Conservation (phyloP, 1,140 invertebrate genomes). For the Eurosta solidaginis region DNA sequence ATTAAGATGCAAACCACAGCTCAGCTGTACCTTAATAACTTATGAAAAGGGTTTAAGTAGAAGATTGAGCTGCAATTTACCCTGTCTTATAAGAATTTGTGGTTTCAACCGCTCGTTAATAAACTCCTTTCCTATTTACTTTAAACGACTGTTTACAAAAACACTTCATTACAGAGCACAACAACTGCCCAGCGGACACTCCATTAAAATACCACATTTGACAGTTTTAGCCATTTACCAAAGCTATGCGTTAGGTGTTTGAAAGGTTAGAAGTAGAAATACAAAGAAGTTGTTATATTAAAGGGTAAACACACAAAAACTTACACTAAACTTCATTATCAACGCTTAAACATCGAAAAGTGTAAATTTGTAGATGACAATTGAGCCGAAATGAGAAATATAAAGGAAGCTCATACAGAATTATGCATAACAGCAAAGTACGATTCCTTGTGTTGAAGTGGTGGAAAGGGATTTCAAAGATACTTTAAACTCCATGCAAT, state of each 20-base stretch:
- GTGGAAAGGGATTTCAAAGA: neutral
- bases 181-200: neutral
- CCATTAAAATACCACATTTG: conserved; percentile 29
- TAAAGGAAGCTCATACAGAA: neutral
- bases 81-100: neutral
- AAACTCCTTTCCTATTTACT: neutral
- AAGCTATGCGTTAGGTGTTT: neutral
- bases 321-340: neutral
- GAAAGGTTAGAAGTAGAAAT: neutral
- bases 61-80: neutral
- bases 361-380: neutral
- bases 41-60: too few relatives aligned
- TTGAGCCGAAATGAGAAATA: neutral
- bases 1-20: too few relatives aligned
- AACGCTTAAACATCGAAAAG: neutral
- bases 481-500: neutral
- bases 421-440: neutral
- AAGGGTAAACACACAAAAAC: conserved; percentile 5
- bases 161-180: neutral
- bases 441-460: neutral
- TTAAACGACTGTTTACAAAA: neutral
- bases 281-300: neutral
- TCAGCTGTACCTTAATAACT: too few relatives aligned
- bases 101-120: neutral
- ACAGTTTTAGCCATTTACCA: conserved; percentile 22